These are phyloP conservation scores for Mythimna albipuncta DNA, from an alignment of 2,888 invertebrate genomes.

Conservation along the genomic window DNA sequence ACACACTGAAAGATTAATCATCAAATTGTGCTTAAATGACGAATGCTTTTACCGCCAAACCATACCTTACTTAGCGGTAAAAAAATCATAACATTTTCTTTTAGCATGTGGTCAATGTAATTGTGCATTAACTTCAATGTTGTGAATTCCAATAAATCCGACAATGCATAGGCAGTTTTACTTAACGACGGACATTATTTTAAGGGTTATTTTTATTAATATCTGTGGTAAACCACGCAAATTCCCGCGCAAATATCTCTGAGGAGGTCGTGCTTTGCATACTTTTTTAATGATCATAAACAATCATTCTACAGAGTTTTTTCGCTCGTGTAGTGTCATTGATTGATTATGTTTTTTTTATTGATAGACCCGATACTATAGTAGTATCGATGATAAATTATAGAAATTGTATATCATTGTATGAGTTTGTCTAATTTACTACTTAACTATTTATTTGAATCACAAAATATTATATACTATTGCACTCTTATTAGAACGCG, in stretches of 20 bases:
- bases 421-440: too few species aligned
- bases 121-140: slow-evolving; percentile 68
- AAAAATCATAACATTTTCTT: slow-evolving; percentile 53
- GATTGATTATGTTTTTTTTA: not conserved
- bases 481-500: too few species aligned
- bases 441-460: not conserved
- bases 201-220: slow-evolving; percentile 77
- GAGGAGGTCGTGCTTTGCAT: slow-evolving; percentile 58
- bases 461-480: not conserved
- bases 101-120: slow-evolving; percentile 66
- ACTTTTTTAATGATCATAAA: slow-evolving; percentile 60
- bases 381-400: not conserved
- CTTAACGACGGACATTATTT: slow-evolving; percentile 77
- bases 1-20: slow-evolving; percentile 38
- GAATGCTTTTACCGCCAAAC: slow-evolving; percentile 54
- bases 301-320: slow-evolving; percentile 23
- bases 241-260: slow-evolving; percentile 53
- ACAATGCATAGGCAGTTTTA: slow-evolving; percentile 81
- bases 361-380: not conserved
- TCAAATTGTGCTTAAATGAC: slow-evolving; percentile 39
- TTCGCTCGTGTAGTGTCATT: slow-evolving; percentile 5
- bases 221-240: slow-evolving; percentile 82
- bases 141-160: slow-evolving; percentile 72
- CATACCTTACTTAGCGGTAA: slow-evolving; percentile 43
- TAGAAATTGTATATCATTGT: not conserved